Evolutionary conservation across 2,888 invertebrate species (phyloP).

Genomic region (Zonitis immaculata): DNA sequence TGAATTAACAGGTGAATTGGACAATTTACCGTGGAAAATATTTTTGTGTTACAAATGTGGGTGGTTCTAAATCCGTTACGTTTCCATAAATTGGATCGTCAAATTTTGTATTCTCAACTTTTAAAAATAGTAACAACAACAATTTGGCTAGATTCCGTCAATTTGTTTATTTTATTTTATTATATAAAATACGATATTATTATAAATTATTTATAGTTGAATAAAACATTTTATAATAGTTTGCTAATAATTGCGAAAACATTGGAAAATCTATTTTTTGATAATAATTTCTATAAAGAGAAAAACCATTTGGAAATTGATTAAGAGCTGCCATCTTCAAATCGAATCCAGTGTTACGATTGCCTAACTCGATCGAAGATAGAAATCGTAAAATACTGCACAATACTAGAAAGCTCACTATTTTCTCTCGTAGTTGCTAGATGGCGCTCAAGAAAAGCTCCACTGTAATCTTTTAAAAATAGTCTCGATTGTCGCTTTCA

Average conservation of each 20-base stretch:
- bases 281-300: too few species aligned
- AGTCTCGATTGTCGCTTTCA: background rate
- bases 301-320: too few species aligned
- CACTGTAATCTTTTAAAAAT: too few species aligned
- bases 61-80: slow-evolving; percentile 11
- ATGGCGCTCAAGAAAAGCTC: background rate
- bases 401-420: background rate
- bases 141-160: background rate
- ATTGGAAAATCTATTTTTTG: too few species aligned
- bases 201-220: background rate
- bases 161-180: background rate
- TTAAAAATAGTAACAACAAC: background rate
- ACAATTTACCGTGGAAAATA: background rate
- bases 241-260: too few species aligned
- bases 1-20: slow-evolving; percentile 1
- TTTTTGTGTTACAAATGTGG: slow-evolving; percentile 1
- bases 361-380: too few species aligned
- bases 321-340: background rate
- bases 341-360: too few species aligned
- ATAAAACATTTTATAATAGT: background rate
- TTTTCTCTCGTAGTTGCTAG: background rate
- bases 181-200: background rate
- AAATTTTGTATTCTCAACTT: background rate
- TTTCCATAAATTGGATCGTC: slow-evolving; percentile 14
- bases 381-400: too few species aligned